Base-by-base conservation (phyloP, 2,888 invertebrate genomes). In the Athalia rosae region DNA sequence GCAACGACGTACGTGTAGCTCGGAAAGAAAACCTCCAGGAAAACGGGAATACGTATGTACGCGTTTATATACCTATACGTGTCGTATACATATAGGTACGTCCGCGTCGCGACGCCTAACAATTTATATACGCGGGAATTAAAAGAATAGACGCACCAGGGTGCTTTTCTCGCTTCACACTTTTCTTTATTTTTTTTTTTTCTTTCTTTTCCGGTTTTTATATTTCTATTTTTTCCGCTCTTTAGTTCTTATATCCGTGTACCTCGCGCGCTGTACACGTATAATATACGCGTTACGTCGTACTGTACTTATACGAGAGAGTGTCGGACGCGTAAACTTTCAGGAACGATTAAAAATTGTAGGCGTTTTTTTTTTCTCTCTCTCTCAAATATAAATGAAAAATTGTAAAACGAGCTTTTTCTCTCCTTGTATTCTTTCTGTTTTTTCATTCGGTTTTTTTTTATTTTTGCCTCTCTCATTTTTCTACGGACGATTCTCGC, bases 91-190 rank as follows among this genome's bases (percentile, higher is more conserved):
- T 64, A 45, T 50, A 76, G 53, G 61, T 59, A 53, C 76, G 48
- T 61, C 62, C 63, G 47, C 28, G 47, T 9, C 45, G n/a, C 62
- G 11, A 8, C 59, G 61, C 11, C 59, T 66, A 62, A 13, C 58
- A 11, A 53, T 53, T 53, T 53, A 53, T 53, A 53, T 53, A 53
- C 53, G 53, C 53, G 41, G 69, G 48, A 67, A 69, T 69, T 69
- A 69, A 69, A 69, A 69, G 69, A 69, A 69, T 69, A 69, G 69
- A 69, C 69, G 48, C 69, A 66, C 73, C 64, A 67, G 66, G 45
- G 15, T 13, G 48, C 59, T 62, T 63, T 45, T 76, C 43, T 74
- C 15, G 69, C 43, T 41, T 50, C 62, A n/a, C 48, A n/a, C 62
- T 28, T 48, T 47, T 4, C 64, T 50, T 8, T 28, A 56, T 56